Evolutionary conservation across 2,797 vertebrate genomes (phyloP).

Genomic region (Merluccius polli): DNA sequence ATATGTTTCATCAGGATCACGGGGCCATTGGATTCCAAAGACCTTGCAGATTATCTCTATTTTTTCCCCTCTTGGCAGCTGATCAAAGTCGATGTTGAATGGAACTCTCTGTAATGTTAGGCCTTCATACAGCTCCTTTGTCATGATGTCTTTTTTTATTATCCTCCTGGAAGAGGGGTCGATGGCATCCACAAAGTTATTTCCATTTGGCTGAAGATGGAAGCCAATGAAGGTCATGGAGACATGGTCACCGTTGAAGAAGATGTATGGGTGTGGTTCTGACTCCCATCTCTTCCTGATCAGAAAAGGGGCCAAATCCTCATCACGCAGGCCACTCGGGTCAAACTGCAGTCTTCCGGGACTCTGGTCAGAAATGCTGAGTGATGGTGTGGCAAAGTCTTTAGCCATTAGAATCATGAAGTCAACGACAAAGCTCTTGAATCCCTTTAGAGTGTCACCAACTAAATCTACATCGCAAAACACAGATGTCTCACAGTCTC

Average conservation of each 20-base stretch:
- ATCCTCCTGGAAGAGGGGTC: conserved; percentile 66
- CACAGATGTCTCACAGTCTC: conserved; percentile 85
- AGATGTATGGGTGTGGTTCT: conserved; percentile 92
- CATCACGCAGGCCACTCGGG: conserved; percentile 68
- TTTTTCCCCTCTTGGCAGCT: conserved; percentile 80
- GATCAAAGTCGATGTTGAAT: conserved; percentile 86
- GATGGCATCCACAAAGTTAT: conserved; percentile 78
- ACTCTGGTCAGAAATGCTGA: conserved; percentile 89
- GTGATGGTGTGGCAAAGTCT: conserved; percentile 93
- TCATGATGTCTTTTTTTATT: conserved; percentile 84
- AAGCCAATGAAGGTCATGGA: conserved; percentile 99
- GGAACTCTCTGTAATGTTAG: conserved; percentile 82
- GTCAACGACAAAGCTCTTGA: conserved; percentile 91
- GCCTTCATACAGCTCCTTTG: conserved; percentile 69
- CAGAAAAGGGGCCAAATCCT: conserved; percentile 84
- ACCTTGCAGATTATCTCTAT: conserved; percentile 83
- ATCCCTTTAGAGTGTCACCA: conserved; percentile 82
- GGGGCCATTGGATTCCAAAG: conserved; percentile 81
- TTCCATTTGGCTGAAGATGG: conserved; percentile 66
- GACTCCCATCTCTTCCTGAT: conserved; percentile 92
- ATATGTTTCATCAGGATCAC: conserved; percentile 90
- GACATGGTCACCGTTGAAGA: conserved; percentile 86
- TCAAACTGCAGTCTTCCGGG: conserved; percentile 66
- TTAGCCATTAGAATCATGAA: conserved; percentile 98
- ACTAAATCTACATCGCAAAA: conserved; percentile 80